Evolutionary conservation across 1,140 invertebrate species (phyloP), one percentile per base, ranked within the genome.

Genomic region (Hestina assimilis): DNA sequence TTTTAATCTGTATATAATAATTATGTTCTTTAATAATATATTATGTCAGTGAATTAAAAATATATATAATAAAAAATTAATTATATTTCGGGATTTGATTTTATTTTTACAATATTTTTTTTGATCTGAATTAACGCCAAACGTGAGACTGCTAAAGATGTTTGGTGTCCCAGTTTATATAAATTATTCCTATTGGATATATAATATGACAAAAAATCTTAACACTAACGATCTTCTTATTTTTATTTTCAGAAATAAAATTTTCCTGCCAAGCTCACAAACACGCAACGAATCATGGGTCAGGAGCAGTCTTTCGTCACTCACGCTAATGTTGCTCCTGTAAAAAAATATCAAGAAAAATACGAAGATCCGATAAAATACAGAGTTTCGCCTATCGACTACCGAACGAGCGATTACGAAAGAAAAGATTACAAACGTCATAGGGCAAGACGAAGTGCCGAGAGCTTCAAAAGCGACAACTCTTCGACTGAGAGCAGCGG

Each of bases 401-500:
- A 68, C 48, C 66, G 69, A 31, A 51, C 64, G 12, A 63, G 42
- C 59, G 78, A 79, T 41, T 68, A 72, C 74, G 74, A 78, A 20
- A 68, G 76, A 11, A 76, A 72, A 28, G 72, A 85, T 38, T 85
- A 83, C 59, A 83, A 72, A 52, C 69, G 81, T 41, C 70, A 81
- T 56, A 83, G 79, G 58, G 63, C 59, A 5, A 62, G 81, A 61
- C 51, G 81, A 53, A 83, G 80, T 64, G 74, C 75, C 2, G 82
- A 86, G 20, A 88, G 82, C 63, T 83, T 75, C 61, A 87, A 79
- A 61, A 89, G 83, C 47, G 79, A 86, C 57, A 75, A 80, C 55
- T 86, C 78, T 6, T 83, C 80, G 1, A 84, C 76, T 4, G 79
- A 85, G 47, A 89, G 85, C 65, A 87, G 83, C 53, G 85, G 85